phyloP scores from a whole-genome alignment of 2,888 invertebrate genomes.

The Perizoma flavofasciatum region DNA sequence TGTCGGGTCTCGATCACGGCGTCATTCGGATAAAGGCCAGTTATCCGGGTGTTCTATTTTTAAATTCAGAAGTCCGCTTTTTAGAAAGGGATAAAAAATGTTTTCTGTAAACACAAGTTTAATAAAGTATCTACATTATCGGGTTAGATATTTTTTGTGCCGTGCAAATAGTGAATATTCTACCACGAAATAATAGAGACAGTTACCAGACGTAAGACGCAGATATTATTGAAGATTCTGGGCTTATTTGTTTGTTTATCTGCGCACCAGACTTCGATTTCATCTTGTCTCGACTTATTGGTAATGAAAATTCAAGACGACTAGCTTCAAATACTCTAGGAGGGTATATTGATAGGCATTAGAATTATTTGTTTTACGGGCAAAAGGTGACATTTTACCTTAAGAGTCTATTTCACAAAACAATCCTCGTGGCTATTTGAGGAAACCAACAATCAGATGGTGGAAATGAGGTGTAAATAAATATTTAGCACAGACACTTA shows the following conservation, averaged over 20 bases:
- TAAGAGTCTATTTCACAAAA: too few relatives aligned
- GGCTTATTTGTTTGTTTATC: slow-evolving; percentile 9
- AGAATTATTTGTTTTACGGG: too few relatives aligned
- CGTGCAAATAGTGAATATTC: too few relatives aligned
- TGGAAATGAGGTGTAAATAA: too few relatives aligned
- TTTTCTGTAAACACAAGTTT: not conserved
- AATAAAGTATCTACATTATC: too few relatives aligned
- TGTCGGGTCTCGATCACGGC: slow-evolving; percentile 51
- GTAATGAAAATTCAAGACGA: slow-evolving; percentile 39
- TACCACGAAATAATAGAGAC: not conserved
- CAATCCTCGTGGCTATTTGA: too few relatives aligned
- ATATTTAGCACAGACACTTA: too few relatives aligned
- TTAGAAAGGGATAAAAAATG: not conserved
- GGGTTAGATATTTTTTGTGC: too few relatives aligned
- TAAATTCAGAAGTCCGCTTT: slow-evolving; percentile 13
- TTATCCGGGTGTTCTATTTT: slow-evolving; percentile 37
- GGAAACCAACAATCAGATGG: too few relatives aligned
- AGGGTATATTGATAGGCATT: too few relatives aligned
- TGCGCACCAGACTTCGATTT: slow-evolving; percentile 14
- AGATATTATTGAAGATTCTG: slow-evolving; percentile 11
- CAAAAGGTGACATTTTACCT: too few relatives aligned
- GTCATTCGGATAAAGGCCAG: slow-evolving; percentile 46
- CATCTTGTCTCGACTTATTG: slow-evolving; percentile 28
- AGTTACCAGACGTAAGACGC: slow-evolving; percentile 28
- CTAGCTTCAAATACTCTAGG: slow-evolving; percentile 5